Conservation (phyloP, 2,113 vertebrate genomes). For the Hirundichthys speculiger region DNA sequence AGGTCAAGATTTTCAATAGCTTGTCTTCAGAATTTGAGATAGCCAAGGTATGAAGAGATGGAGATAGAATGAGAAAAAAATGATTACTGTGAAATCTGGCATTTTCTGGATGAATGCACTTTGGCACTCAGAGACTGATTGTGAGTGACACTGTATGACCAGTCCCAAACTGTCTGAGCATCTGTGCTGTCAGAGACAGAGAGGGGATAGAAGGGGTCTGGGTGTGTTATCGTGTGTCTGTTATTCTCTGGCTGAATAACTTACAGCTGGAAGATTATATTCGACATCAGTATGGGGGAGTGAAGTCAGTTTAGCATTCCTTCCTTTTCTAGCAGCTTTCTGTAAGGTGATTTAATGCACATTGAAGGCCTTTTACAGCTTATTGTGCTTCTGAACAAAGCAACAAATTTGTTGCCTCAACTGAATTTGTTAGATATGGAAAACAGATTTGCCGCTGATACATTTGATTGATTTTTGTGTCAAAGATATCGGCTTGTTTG, state of each 20-base stretch:
- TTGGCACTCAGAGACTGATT: conserved; percentile 69
- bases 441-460: conserved; percentile 22
- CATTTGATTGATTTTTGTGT: conserved; percentile 39
- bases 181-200: conserved; percentile 60
- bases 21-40: conserved; percentile 46
- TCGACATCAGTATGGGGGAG: conserved; percentile 49
- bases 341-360: conserved; percentile 45
- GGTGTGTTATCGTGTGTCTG: conserved; percentile 56
- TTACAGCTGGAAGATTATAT: conserved; percentile 64
- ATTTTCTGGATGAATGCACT: conserved; percentile 77
- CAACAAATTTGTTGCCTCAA: conserved; percentile 13
- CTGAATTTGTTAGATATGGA: conserved; percentile 25
- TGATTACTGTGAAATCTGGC: conserved; percentile 75
- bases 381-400: conserved; percentile 32
- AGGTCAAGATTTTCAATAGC: conserved; percentile 70
- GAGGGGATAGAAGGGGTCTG: conserved; percentile 29
- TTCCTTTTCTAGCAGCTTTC: conserved; percentile 35
- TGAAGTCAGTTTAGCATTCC: conserved; percentile 59
- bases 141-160: conserved; percentile 75
- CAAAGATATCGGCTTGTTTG: conserved; percentile 19
- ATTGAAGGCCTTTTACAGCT: conserved; percentile 10
- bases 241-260: conserved; percentile 64
- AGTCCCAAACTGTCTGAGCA: conserved; percentile 64
- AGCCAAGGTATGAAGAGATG: conserved; percentile 54
- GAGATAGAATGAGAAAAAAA: conserved; percentile 68